Conservation (phyloP, 1,140 invertebrate genomes). For the Agrilus planipennis region DNA sequence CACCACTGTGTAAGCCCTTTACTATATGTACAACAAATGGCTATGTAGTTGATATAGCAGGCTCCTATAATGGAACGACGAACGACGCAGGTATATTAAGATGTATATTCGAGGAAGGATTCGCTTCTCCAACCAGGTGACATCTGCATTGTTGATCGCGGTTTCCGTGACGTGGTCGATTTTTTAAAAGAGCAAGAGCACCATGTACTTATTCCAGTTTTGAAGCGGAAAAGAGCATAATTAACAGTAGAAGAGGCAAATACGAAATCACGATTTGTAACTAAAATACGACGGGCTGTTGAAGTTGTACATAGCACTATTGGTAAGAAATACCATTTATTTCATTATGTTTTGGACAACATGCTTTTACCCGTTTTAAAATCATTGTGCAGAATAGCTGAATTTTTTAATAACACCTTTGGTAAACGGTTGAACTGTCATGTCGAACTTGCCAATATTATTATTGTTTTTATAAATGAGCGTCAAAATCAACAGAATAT, state of each 20-base stretch:
- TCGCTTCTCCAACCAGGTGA: conserved; percentile 13
- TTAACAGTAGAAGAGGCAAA: conserved; percentile 27
- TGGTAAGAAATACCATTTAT: conserved; percentile 19
- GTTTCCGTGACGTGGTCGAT: conserved; percentile 22
- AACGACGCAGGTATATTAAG: conserved; percentile 25
- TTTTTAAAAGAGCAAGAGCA: conserved; percentile 14
- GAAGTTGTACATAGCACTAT: conserved; percentile 32
- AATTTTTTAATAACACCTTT: background rate
- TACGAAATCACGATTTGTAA: conserved; percentile 27
- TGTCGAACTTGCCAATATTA: background rate
- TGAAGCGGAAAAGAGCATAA: conserved; percentile 25
- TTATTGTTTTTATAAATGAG: too few species aligned
- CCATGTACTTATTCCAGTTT: conserved; percentile 23
- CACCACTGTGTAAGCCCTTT: conserved; percentile 21
- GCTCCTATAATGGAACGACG: conserved; percentile 16
- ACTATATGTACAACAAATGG: conserved; percentile 25
- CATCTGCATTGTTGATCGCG: conserved; percentile 24
- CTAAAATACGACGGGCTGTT: conserved; percentile 30
- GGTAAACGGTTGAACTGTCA: background rate
- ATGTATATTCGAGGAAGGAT: conserved; percentile 11
- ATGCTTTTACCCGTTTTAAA: conserved; percentile 12
- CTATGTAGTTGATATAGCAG: conserved; percentile 23
- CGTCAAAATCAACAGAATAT: too few species aligned
- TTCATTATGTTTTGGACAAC: conserved; percentile 24
- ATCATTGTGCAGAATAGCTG: background rate